Conservation (phyloP, 30 jellyfish, hydroid and myxozoan genomes). For the Hydra vulgaris region DNA sequence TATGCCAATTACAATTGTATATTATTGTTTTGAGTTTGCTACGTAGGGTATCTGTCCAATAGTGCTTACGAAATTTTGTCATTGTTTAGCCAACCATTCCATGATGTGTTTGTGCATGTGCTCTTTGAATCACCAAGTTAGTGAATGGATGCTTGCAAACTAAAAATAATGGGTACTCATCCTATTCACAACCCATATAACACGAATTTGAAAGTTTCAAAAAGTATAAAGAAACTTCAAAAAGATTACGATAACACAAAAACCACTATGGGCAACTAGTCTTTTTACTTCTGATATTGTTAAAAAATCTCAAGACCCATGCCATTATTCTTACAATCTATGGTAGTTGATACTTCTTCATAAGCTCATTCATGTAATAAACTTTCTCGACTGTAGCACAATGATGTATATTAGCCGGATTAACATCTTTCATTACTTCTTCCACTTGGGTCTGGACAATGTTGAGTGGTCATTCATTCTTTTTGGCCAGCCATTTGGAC, state of each 20-base stretch:
- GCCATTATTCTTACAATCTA: constrained; percentile 18
- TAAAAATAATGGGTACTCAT: neutral
- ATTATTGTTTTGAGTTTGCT: neutral
- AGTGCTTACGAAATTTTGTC: neutral
- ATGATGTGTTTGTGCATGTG: neutral
- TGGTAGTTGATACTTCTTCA: constrained; percentile 6
- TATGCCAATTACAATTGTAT: neutral
- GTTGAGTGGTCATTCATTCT: constrained; percentile 39
- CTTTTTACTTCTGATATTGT: neutral
- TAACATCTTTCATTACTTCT: constrained; percentile 29
- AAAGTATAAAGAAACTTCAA: no score
- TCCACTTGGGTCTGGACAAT: neutral
- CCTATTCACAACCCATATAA: neutral
- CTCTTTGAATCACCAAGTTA: neutral
- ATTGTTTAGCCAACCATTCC: neutral
- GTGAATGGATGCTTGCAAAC: neutral
- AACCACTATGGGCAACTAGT: no score
- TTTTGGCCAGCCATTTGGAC: constrained; percentile 52
- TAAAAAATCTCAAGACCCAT: constrained; percentile 8
- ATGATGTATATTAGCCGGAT: constrained; percentile 6
- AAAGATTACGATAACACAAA: no score
- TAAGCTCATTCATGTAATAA: neutral
- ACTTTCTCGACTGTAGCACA: constrained; percentile 1
- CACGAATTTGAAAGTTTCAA: no score
- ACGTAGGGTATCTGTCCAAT: neutral